phyloP scores from a whole-genome alignment of 2,888 invertebrate genomes.

The Apamea anceps region DNA sequence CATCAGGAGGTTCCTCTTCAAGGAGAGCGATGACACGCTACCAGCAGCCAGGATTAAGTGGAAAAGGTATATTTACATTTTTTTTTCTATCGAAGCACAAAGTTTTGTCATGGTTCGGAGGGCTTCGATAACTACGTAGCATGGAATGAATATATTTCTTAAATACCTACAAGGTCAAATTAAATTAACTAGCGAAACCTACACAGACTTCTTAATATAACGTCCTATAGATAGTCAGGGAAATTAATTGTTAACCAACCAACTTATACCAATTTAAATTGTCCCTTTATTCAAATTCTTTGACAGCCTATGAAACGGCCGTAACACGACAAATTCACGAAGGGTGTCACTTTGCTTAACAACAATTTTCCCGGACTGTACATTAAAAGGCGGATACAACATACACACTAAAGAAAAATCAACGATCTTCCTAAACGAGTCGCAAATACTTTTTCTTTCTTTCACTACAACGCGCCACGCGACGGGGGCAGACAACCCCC shows the following conservation, averaged over 20 bases:
- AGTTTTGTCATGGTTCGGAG: not conserved
- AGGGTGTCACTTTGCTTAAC: not conserved
- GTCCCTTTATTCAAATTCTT: not conserved
- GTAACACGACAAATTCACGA: too few relatives aligned
- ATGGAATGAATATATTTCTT: not conserved
- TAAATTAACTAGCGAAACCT: not conserved
- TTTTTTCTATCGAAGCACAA: not conserved
- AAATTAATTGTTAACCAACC: not conserved
- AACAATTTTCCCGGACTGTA: too few relatives aligned
- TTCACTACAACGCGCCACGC: too few relatives aligned
- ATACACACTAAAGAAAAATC: too few relatives aligned
- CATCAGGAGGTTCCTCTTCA: slow-evolving; percentile 93
- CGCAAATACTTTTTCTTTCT: too few relatives aligned
- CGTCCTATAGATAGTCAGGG: not conserved
- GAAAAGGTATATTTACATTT: slow-evolving; percentile 87
- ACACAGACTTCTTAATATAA: not conserved
- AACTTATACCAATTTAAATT: not conserved
- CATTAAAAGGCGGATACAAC: too few relatives aligned
- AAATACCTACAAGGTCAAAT: not conserved
- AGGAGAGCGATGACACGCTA: slow-evolving; percentile 93
- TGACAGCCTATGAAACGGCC: not conserved
- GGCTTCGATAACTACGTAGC: not conserved
- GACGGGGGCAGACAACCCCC: too few relatives aligned
- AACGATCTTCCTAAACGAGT: too few relatives aligned
- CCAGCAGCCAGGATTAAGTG: slow-evolving; percentile 91